These are phyloP conservation scores for Bujurquina vittata DNA, from an alignment of 2,113 vertebrate genomes.

Conservation along the genomic window DNA sequence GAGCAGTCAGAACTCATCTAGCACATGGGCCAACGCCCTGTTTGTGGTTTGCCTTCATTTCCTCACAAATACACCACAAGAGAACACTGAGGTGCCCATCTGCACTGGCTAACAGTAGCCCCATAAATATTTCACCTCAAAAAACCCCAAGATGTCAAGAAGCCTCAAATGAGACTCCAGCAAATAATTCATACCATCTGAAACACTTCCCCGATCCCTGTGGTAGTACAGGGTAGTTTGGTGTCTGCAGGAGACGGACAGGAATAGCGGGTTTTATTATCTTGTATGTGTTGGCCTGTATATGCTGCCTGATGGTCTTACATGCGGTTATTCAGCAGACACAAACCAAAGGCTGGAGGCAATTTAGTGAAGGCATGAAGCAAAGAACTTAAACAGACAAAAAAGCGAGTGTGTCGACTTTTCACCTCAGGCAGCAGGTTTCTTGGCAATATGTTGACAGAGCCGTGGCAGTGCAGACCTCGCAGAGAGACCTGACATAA, in stretches of 20 bases:
- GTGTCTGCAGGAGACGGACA: constrained; percentile 41
- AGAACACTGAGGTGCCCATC: constrained; percentile 27
- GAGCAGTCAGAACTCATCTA: constrained; percentile 59
- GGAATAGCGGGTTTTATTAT: constrained; percentile 42
- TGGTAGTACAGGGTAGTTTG: constrained; percentile 25
- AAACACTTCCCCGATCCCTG: constrained; percentile 31
- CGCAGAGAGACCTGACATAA: constrained; percentile 28
- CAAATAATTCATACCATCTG: constrained; percentile 75
- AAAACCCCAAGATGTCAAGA: constrained; percentile 58
- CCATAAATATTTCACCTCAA: constrained; percentile 73
- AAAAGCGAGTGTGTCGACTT: constrained; percentile 53
- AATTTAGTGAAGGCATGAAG: constrained; percentile 40
- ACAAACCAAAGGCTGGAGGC: constrained; percentile 51
- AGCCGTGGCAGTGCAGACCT: constrained; percentile 30
- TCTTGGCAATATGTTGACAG: constrained; percentile 51
- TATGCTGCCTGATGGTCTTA: constrained; percentile 23
- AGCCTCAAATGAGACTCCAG: constrained; percentile 46
- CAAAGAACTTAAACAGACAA: constrained; percentile 35
- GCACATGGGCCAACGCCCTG: constrained; percentile 55
- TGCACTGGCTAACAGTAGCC: constrained; percentile 22
- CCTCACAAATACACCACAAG: constrained; percentile 54
- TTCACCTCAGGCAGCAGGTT: constrained; percentile 57
- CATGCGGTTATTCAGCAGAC: constrained; percentile 48
- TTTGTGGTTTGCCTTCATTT: constrained; percentile 67
- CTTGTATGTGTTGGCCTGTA: constrained; percentile 26